Base-by-base conservation (phyloP, 2,797 vertebrate species). In the Nasua narica region DNA sequence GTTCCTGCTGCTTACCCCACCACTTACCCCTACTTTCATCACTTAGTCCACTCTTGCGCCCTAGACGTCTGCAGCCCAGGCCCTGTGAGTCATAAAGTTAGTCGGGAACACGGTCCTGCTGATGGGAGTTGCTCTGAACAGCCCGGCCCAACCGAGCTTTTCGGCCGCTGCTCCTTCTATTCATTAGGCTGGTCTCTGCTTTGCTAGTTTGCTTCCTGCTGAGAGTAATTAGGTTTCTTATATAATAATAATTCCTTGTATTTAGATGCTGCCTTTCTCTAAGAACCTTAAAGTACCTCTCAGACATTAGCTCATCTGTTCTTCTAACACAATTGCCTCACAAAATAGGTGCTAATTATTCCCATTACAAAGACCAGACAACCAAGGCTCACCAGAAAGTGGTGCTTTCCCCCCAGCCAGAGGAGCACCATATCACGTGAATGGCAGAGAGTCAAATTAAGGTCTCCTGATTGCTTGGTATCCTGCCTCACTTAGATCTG, bases 171-270 rank as follows among this genome's bases (percentile, higher is more conserved):
- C 95, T 90, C 85, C 52, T 82, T 78, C 81, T 96, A 1, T 93
- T 93, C 96, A 72, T 98, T 97, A 82, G 96, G 50, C 25, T 91
- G 1, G 13, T 96, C 88, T 96, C 96, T 86, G 94, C 96, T 97
- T 76, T 95, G 78, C 96, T 96, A 65, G 93, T 97, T 96, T 96
- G 96, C 97, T 97, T 98, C 98, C 98, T 97, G 97, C 98, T 98
- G 98, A 78, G 97, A 95, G 96, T 98, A 98, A 98, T 98, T 98
- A 98, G 96, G 76, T 78, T 98, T 97, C 97, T 98, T 97, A 96
- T 92, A 60, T 95, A 87, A 95, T 96, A 94, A 95, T 93, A 96
- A 96, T 93, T 94, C 86, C 87, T 96, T 69, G 79, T 84, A 50
- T 97, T 95, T 97, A 94, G 84, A 58, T 91, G 81, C 78, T 13